Percentiles rank a stretch among this genome's conserved stretches.
Evolutionary conservation across 2,797 vertebrate genomes (phyloP).

Genomic region (Tachyglossus aculeatus): DNA sequence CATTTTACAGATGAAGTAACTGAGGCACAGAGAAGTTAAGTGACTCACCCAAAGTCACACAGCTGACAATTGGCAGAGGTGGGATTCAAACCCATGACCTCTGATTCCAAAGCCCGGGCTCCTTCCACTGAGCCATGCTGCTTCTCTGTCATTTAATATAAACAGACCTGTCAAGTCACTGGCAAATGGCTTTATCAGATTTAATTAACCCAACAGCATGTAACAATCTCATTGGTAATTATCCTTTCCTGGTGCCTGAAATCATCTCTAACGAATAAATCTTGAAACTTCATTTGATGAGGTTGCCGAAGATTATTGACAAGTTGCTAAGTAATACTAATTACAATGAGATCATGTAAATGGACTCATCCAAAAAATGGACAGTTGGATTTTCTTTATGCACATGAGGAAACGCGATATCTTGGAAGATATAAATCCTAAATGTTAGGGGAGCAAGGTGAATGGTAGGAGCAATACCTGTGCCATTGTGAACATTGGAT

Average conservation of each 20-base stretch:
- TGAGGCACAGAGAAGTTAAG: too few relatives aligned
- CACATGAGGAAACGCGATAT: constrained; percentile 22
- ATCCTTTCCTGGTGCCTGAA: constrained; percentile 37
- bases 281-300: constrained; percentile 35
- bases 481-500: background rate
- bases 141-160: constrained; percentile 32
- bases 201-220: constrained; percentile 59
- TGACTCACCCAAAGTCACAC: too few relatives aligned
- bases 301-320: constrained; percentile 37
- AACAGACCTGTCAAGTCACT: constrained; percentile 43
- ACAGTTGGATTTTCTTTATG: constrained; percentile 53
- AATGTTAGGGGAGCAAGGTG: constrained; percentile 8
- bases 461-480: background rate
- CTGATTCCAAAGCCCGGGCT: too few relatives aligned
- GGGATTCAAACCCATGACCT: too few relatives aligned
- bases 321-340: constrained; percentile 49
- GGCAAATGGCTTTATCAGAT: constrained; percentile 41
- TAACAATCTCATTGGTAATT: constrained; percentile 60
- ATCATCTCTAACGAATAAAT: constrained; percentile 47
- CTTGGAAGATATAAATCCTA: constrained; percentile 43
- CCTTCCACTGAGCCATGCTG: too few relatives aligned
- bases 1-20: too few relatives aligned
- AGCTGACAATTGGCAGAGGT: too few relatives aligned
- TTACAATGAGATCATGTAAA: constrained; percentile 61
- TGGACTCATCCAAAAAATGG: constrained; percentile 42